Base-by-base conservation (phyloP, 1,140 invertebrate species). In the Pachyrhynchus sulphureomaculatus region DNA sequence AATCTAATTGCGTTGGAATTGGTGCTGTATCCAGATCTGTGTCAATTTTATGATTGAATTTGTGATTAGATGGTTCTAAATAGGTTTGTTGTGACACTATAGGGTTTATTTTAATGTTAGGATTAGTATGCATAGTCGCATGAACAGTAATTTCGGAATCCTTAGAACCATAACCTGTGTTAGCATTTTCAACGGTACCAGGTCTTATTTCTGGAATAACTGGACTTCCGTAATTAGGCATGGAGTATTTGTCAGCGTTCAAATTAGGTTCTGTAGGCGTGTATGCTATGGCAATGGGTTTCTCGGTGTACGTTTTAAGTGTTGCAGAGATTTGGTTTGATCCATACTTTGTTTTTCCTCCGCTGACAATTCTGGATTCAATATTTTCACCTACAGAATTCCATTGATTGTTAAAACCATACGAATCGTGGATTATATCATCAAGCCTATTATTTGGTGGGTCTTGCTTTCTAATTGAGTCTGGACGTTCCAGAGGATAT, bases 401-500 rank as follows among this genome's bases (percentile, higher is more conserved):
- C 75, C 75, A 76, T 49, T 76, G 74, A 60, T 75, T 75, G 32
- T 69, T 72, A 13, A 68, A 71, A 24, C 42, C 56, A 13, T 47
- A 55, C 26, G 67, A 64, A 20, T 66, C 63, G 33, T 64, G 57
- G 4, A 58, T 39, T 13, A 34, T 45, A 8, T 63, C 59, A 13
- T 70, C 63, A 9, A 63, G 36, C 17, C 66, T 65, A 34, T 68
- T 62, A 26, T 57, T 45, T 2, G 69, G 71, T 1, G 76, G 65
- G 59, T 49, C 23, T 23, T 65, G 5, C 1, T 77, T 57, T 48
- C n/a, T 48, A 2, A 77, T 54, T 0, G 77, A 68, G 6, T 76
- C 72, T 60, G 84, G 82, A 13, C 80, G 76, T 69, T 86, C 84
- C 4, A 85, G 67, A 0, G 79, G 80, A 73, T 86, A 87, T 0